Percentiles rank a stretch among this genome's conserved stretches.
Evolutionary conservation across 2,113 vertebrate species (phyloP).

Genomic region (Ophthalmotilapia sp.): DNA sequence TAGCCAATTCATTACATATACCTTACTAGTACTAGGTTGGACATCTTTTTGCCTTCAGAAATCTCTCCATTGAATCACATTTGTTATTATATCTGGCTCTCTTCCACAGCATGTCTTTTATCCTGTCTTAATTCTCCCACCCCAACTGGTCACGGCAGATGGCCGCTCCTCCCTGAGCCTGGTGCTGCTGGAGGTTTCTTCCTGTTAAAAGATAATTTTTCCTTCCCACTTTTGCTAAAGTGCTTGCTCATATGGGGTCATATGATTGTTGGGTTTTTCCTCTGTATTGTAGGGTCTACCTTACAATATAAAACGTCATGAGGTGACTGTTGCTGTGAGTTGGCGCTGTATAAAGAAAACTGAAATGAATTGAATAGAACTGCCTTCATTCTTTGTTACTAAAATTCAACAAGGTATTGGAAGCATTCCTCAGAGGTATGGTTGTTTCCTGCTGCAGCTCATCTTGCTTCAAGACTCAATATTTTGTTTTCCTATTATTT

Average conservation of each 20-base stretch:
- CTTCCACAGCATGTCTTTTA: background rate
- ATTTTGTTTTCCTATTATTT: background rate
- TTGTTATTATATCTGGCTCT: background rate
- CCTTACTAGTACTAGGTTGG: background rate
- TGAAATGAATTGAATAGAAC: background rate
- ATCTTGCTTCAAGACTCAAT: background rate
- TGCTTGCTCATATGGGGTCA: background rate
- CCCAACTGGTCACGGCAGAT: background rate
- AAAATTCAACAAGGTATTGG: background rate
- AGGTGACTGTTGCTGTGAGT: background rate
- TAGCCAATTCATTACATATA: background rate
- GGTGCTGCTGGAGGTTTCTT: background rate
- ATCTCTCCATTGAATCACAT: background rate
- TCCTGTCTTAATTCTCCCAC: background rate
- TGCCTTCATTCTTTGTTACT: background rate
- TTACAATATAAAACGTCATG: background rate
- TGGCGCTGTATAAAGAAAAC: background rate
- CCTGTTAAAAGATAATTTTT: background rate
- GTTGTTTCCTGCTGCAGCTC: background rate
- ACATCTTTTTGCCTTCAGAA: background rate
- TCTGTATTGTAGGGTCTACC: background rate
- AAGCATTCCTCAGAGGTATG: background rate
- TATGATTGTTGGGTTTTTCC: background rate
- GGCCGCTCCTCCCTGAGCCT: background rate
- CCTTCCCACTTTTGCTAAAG: background rate